phyloP scores from a whole-genome alignment of 2,113 vertebrate species.

The Aegypius monachus region DNA sequence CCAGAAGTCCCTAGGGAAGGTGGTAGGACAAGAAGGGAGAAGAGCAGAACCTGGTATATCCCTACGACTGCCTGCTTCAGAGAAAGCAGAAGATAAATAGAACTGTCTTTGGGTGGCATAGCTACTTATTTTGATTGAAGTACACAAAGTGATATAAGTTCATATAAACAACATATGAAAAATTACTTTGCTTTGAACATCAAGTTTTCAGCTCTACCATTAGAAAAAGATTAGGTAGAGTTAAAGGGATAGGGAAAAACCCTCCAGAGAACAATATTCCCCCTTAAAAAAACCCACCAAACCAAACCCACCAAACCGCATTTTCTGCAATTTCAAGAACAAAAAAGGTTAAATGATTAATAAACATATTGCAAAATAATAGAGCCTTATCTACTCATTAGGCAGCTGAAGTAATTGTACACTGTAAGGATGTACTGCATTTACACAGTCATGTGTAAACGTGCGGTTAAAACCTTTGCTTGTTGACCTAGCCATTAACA shows the following conservation, averaged over 20 bases:
- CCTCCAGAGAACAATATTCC: background rate
- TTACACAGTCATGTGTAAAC: background rate
- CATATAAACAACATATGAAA: background rate
- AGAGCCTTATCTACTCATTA: background rate
- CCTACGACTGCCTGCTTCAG: background rate
- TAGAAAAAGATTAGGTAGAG: background rate
- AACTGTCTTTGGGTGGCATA: background rate
- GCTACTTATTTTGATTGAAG: background rate
- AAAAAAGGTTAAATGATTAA: background rate
- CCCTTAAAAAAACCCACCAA: background rate
- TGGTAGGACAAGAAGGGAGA: background rate
- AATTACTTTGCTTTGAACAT: background rate
- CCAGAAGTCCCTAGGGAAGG: background rate
- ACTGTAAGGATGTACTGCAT: background rate
- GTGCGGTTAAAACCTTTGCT: background rate
- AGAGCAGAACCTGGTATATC: background rate
- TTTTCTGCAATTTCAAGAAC: background rate
- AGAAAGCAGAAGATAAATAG: background rate
- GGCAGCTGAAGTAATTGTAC: background rate
- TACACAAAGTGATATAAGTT: background rate
- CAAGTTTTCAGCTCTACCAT: background rate
- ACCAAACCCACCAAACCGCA: accelerated
- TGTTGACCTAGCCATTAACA: background rate
- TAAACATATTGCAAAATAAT: background rate
- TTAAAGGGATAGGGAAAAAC: background rate